Evolutionary conservation across 2,113 vertebrate genomes (phyloP), one percentile per base, ranked within the genome.

Genomic region (Pimephales promelas): DNA sequence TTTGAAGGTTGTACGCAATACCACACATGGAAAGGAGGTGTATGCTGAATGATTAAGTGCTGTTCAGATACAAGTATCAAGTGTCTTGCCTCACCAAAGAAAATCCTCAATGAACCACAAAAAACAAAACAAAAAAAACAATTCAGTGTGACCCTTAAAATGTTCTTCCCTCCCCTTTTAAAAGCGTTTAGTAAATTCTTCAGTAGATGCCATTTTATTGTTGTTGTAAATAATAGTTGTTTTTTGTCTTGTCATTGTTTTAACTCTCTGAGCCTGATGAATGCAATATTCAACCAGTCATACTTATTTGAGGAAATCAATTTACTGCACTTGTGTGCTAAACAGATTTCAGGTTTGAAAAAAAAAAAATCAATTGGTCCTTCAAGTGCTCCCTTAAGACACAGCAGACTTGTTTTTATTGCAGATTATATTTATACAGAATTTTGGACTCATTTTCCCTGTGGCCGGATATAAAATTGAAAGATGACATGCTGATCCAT

Each of bases 231-330:
- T 3, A 14, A 9, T 47, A 49, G 6, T 47, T 47, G 9, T 45
- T 49, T 79, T n/a, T 79, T 78, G 56, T 18, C 40, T 40, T 52
- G 28, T 62, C 26, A 11, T 34, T 49, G 10, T 78, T 61, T 57
- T 54, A 56, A 56, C 16, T 34, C 20, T 16, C 6, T 24, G 11
- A 26, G 7, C 64, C 71, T 59, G 76, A 79, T 52, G 10, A 77
- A 84, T 64, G 52, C 4, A 5, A 11, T 43, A 62, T 84, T 78
- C 56, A 79, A 83, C 59, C 34, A 40, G 72, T 49, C 71, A 66
- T 74, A 52, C 76, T 76, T 79, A 82, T 78, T 62, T 72, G 31
- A 81, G 64, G 6, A 84, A 83, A 84, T 76, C 59, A 57, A 76
- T 80, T 79, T 36, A 70, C 26, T 70, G 59, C 40, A 68, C 47